phyloP scores from a whole-genome alignment of 2,113 vertebrate genomes.

The Mohoua ochrocephala region DNA sequence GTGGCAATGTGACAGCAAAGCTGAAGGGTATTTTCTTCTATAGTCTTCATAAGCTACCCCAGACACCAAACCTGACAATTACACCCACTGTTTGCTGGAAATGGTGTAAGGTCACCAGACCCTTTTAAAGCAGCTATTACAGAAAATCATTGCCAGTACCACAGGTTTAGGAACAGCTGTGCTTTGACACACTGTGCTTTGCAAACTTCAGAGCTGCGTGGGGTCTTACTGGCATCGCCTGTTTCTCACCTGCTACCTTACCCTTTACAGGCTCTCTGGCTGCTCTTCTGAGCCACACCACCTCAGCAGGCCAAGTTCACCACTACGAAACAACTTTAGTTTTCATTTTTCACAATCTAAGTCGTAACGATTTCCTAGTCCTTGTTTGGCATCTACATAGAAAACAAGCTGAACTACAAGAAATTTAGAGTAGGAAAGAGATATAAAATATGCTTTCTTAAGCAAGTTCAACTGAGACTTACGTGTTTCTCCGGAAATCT shows the following conservation, averaged over 20 bases:
- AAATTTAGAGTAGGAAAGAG: background rate
- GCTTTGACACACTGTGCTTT: background rate
- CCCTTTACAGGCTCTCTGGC: background rate
- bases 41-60: background rate
- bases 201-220: background rate
- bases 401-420: background rate
- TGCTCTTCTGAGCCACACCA: background rate
- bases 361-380: background rate
- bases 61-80: background rate
- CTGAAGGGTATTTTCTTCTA: background rate
- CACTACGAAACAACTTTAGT: background rate
- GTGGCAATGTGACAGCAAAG: background rate
- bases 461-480: constrained; percentile 65
- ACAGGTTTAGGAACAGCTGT: background rate
- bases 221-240: background rate
- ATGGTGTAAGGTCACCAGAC: background rate
- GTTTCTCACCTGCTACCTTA: background rate
- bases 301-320: background rate
- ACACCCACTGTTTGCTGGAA: background rate
- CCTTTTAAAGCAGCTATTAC: background rate
- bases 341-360: background rate
- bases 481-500: constrained; percentile 99
- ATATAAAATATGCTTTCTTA: background rate
- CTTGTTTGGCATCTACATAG: background rate
- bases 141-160: background rate